Conservation (phyloP, 2,888 invertebrate genomes). For the Cheilosia pagana region DNA sequence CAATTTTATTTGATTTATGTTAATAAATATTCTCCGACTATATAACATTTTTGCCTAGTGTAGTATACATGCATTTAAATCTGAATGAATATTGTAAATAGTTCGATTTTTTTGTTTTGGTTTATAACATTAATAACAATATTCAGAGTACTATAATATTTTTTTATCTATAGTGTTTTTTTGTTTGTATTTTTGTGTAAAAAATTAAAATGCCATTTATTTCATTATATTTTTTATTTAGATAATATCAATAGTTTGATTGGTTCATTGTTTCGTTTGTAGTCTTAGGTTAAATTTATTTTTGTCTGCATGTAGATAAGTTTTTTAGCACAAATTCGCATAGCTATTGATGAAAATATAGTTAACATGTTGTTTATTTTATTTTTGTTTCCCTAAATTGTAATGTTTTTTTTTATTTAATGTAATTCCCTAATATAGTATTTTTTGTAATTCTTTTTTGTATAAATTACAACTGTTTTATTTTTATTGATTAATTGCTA, state of each 20-base stretch:
- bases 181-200: conserved; percentile 45
- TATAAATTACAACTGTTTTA: conserved; percentile 65
- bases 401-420: not conserved
- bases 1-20: conserved; percentile 23
- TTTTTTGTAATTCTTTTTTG: conserved; percentile 32
- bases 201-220: conserved; percentile 67
- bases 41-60: conserved; percentile 32
- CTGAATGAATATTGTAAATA: conserved; percentile 66
- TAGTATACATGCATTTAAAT: conserved; percentile 26
- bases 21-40: conserved; percentile 44
- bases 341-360: conserved; percentile 48
- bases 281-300: conserved; percentile 56
- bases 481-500: conserved; percentile 51
- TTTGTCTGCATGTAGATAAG: conserved; percentile 28
- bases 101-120: conserved; percentile 41
- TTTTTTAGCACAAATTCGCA: conserved; percentile 42
- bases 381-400: conserved; percentile 53
- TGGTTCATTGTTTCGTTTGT: conserved; percentile 74
- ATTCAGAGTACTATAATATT: conserved; percentile 9
- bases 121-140: conserved; percentile 18
- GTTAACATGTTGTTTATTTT: conserved; percentile 17
- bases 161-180: conserved; percentile 3
- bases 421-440: conserved; percentile 62
- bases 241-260: conserved; percentile 73
- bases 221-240: conserved; percentile 21